phyloP scores from a whole-genome alignment of 2,888 invertebrate species.

The Formica aserva region DNA sequence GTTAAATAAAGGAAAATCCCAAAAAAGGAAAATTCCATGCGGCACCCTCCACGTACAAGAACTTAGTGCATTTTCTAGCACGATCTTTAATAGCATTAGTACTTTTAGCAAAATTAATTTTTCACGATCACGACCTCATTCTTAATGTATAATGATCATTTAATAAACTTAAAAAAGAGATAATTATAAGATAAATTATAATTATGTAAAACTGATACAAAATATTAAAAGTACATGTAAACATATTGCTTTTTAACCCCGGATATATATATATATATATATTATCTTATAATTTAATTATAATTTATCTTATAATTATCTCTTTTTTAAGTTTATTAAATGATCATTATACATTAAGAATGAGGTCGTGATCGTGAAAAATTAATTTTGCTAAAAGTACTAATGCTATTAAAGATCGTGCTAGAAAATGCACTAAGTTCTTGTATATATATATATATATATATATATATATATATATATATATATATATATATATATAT shows the following conservation, averaged over 20 bases:
- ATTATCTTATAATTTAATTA: too few relatives aligned
- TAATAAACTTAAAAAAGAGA: neutral
- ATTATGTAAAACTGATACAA: too few relatives aligned
- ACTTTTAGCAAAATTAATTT: neutral
- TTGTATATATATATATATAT: too few relatives aligned
- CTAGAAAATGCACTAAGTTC: neutral
- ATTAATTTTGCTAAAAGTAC: neutral
- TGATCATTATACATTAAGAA: neutral
- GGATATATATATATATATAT: too few relatives aligned
- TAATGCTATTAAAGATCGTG: neutral
- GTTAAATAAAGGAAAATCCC: conserved; percentile 7
- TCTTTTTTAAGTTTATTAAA: neutral
- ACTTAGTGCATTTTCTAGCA: neutral
- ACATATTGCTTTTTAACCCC: conserved; percentile 9
- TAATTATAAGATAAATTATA: neutral
- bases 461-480: too few relatives aligned
- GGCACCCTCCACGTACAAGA: neutral
- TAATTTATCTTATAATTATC: neutral
- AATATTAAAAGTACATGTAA: neutral
- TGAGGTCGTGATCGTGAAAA: neutral
- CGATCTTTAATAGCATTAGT: neutral
- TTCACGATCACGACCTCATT: neutral
- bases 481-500: too few relatives aligned
- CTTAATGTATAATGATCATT: neutral
- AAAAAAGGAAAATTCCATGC: neutral